Evolutionary conservation across 2,888 invertebrate genomes (phyloP), one percentile per base, ranked within the genome.

Genomic region (Cremastinae sp.): DNA sequence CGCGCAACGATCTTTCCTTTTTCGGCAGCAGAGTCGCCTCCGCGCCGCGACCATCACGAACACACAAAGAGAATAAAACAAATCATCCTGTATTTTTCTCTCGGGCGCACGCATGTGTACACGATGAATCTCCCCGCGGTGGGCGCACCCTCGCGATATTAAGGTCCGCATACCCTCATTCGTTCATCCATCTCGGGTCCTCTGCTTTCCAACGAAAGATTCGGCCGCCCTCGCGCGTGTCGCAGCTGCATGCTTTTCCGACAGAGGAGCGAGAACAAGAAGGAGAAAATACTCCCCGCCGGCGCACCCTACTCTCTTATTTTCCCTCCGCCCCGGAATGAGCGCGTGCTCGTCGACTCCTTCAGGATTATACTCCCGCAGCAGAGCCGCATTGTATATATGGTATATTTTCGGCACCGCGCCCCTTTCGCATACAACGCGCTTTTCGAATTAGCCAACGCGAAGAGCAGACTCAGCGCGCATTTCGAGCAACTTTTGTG

Each of bases 401-500:
- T n/a, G n/a, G n/a, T n/a, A n/a, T n/a, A n/a, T n/a, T n/a, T n/a
- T n/a, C n/a, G n/a, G n/a, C n/a, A n/a, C 34, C 16, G 18, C 20
- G 5, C 54, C 45, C 36, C 66, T 66, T 76, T 75, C 47, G 20
- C 49, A n/a, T n/a, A 36, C 61, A 53, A 54, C 47, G 56, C 58
- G 51, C 66, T 75, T 72, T 74, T 74, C 66, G 75, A 65, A 78
- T 78, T 74, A 74, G 72, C 74, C 12, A 43, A 51, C 43, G 45
- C 45, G 28, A 47, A 59, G 49, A 61, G 36, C 34, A 34, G 0
- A 62, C 54, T 53, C 66, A 51, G 9, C 41, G 4, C 14, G 36
- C 45, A 38, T 34, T 61, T 36, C 47, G 49, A 22, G 12, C 18
- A n/a, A 12, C 34, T 22, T 54, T 56, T 47, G 49, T 16, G 12